phyloP scores from a whole-genome alignment of 2,888 invertebrate genomes.

The Ferrisia virgata region DNA sequence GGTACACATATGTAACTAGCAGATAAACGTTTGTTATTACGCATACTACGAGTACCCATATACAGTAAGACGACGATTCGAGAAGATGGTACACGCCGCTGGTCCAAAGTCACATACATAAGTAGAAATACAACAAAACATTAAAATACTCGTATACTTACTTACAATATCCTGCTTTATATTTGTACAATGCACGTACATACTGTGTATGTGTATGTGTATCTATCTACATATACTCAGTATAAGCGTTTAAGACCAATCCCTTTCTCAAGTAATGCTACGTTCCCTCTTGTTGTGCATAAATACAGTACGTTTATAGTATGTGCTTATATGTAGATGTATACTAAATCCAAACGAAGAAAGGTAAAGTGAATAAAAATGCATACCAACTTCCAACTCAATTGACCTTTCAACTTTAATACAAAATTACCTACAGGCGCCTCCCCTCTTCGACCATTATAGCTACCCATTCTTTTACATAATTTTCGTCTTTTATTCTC shows the following conservation, averaged over 20 bases:
- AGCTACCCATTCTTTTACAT: no score
- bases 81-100: background rate
- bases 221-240: no score
- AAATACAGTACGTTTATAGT: no score
- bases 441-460: background rate
- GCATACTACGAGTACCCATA: background rate
- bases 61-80: background rate
- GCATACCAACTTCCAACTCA: background rate
- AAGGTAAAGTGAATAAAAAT: background rate
- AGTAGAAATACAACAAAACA: no score
- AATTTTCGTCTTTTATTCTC: background rate
- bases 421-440: background rate
- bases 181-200: background rate
- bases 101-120: background rate
- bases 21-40: background rate
- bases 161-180: background rate
- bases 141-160: no score
- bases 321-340: no score
- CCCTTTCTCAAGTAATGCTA: background rate
- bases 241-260: no score
- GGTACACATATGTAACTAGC: background rate
- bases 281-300: background rate
- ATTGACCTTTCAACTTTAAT: background rate
- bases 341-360: background rate
- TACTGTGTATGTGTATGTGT: background rate